Base-by-base conservation (phyloP, 2,113 vertebrate species). In the Psittacula cyanocephala region DNA sequence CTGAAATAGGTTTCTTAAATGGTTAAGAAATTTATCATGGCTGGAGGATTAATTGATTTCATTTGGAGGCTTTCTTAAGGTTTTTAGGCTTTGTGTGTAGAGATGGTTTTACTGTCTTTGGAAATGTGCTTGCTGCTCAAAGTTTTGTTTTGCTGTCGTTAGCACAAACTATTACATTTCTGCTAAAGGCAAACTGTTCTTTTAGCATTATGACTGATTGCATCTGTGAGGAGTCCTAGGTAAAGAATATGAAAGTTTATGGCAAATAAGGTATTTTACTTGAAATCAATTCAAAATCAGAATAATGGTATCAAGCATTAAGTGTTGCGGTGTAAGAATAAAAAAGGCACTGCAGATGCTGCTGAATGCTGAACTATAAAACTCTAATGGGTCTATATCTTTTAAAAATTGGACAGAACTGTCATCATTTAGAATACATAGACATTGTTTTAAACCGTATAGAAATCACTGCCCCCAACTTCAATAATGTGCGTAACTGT, bases 1-100 rank as follows among this genome's bases (percentile, higher is more conserved):
- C 87, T 96, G 97, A 98, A 98, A 98, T 97, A 98, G 69, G 64
- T 97, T 97, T 98, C 96, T 96, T 97, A 98, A 98, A 98, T 57
- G 94, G 98, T 98, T 98, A 98, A 98, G 98, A 93, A 97, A 95
- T 97, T 97, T 97, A 97, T 98, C 97, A 84, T 92, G 96, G 97
- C 98, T 98, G 98, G 97, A 97, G 97, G 98, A 98, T 98, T 98
- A 98, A 98, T 98, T 98, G 97, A 98, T 98, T 98, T 97, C 97
- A 98, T 98, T 98, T 98, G 97, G 97, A 97, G 46, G 93, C 96
- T 96, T 98, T 95, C 96, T 97, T 96, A 96, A 96, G 97, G 97
- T 97, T 97, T 97, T 94, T 93, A 92, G 86, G 72, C 93, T 15
- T 97, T 93, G 76, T 89, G 95, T 97, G 98, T 96, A 85, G 96